phyloP scores from a whole-genome alignment of 2,888 invertebrate species.

The Danaus chrysippus region DNA sequence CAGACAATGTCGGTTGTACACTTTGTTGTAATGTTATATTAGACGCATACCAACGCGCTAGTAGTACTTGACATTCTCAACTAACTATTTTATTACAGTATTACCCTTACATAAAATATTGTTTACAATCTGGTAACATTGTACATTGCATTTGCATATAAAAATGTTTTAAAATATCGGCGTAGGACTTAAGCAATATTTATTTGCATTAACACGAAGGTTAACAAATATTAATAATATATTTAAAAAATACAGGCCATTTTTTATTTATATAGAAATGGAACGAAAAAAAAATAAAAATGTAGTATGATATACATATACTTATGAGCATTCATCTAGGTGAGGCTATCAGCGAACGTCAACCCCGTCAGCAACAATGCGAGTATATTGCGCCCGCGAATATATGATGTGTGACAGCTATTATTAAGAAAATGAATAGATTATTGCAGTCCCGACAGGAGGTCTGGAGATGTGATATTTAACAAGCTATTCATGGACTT shows the following conservation, averaged over 20 bases:
- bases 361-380: not conserved
- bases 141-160: not conserved
- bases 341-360: not conserved
- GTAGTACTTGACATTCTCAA: not conserved
- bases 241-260: too few species aligned
- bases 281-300: too few species aligned
- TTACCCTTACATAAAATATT: slow-evolving; percentile 2
- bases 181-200: too few species aligned
- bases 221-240: too few species aligned
- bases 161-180: not conserved
- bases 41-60: not conserved
- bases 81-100: slow-evolving; percentile 3
- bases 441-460: slow-evolving; percentile 48
- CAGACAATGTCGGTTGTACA: not conserved
- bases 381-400: slow-evolving; percentile 6
- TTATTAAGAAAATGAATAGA: slow-evolving; percentile 39
- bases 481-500: slow-evolving; percentile 65
- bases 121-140: not conserved
- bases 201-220: too few species aligned
- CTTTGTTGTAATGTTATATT: not conserved
- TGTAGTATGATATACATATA: too few species aligned
- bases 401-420: slow-evolving; percentile 25
- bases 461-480: slow-evolving; percentile 46
- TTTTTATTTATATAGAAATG: too few species aligned
- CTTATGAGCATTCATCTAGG: not conserved